Evolutionary conservation across 2,113 vertebrate species (phyloP), one percentile per base, ranked within the genome.

Genomic region (Pseudorasbora parva): DNA sequence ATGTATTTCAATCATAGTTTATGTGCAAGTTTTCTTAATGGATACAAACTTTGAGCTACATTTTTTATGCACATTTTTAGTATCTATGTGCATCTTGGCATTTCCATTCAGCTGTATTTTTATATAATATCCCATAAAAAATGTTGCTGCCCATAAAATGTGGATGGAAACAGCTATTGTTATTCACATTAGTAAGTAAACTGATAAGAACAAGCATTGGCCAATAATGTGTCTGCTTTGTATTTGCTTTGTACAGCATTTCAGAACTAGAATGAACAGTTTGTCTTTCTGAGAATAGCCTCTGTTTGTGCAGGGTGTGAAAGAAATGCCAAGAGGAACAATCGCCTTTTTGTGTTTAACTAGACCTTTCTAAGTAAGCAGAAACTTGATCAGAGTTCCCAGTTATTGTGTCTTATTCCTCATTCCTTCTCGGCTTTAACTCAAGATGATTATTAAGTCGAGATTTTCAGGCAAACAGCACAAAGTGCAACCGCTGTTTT

Each of bases 371-470:
- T 33, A 51, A 77, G 57, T 25, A 59, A 15, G 33, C 41, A 15
- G 25, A 21, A 75, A 75, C 25, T 19, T 54, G 25, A 75, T 33
- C 47, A 56, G 12, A 23, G 5, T 43, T 41, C 21, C 3, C 37
- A 5, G 9, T 30, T 30, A 30, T 64, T 79, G 23, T 19, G 41
- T 27, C 10, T 60, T 64, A 27, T 79, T 79, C 41, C 41, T 45
- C 57, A 79, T 79, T 79, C 59, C 77, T 79, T 10, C 15, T 8
- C 23, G 15, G 59, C n/a, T 62, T 79, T 11, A 79, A 25, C 14
- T 37, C 2, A 8, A 45, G 76, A 62, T 1, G 7, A 78, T 60
- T 23, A 41, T 78, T 10, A 45, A 27, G n/a, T n/a, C n/a, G n/a
- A 8, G 0, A 2, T 43, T 60, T 62, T 47, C 41, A 27, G 57